Base-by-base conservation (phyloP, 2,888 invertebrate genomes). In the Lymantria dispar region DNA sequence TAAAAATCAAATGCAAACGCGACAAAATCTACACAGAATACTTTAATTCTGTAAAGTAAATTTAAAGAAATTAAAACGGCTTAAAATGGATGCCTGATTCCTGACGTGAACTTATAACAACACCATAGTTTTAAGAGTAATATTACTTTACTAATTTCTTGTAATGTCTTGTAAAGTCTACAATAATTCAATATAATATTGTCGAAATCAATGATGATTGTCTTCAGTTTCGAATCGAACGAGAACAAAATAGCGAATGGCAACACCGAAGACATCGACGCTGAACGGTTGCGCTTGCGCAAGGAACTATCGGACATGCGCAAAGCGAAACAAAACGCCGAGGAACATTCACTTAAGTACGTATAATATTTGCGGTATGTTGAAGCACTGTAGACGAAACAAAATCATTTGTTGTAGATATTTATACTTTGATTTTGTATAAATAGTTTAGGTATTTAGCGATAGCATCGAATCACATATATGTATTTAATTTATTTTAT, bases 331-430 rank as follows among this genome's bases (percentile, higher is more conserved):
- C 92, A 91, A 58, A 91, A 83, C 62, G 92, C 93, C 0, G 94
- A 94, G 65, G 92, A 93, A 42, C 92, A 92, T 64, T 83, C 92
- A 44, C 81, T 86, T 68, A 93, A 93, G 94, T 94, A 81, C 91
- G 89, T 74, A 58, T 52, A 15, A 54, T 43, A 10, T 40, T 40
- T 14, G 14, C 15, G 40, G n/a, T n/a, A 7, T 40, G 7, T 9
- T 7, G 11, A 12, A 40, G 13, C 14, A 14, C 38, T 12, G 38
- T 38, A 38, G 38, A 38, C 7, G 38, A 33, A 22, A 22, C 10
- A 33, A 10, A 33, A 1, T 33, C 10, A 33, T 33, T 33, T 33
- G 33, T 33, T 7, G 10, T 33, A 1, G 22, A 8, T 33, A 33
- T 1, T 33, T 33, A 10, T 33, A 33, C 9, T 33, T 33, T 1